Conservation (phyloP, 2,888 invertebrate genomes). For the Dynastes grantii region DNA sequence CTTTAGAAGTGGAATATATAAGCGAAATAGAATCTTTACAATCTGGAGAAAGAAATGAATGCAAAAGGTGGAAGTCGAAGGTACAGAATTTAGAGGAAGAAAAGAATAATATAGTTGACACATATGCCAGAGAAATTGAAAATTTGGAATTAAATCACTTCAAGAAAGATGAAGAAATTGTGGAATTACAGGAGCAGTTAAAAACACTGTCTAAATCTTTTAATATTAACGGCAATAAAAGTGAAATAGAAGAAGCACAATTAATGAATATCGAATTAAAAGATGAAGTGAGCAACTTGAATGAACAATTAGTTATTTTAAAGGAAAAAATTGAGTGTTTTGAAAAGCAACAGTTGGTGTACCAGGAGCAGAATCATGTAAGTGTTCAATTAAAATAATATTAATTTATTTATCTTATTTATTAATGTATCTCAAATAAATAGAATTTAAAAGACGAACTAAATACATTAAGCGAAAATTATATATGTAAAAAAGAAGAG, state of each 20-base stretch:
- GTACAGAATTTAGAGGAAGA: conserved; percentile 51
- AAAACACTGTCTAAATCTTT: conserved; percentile 5
- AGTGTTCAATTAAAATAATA: neutral
- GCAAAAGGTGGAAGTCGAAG: conserved; percentile 46
- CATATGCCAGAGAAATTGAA: conserved; percentile 37
- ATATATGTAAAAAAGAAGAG: conserved; percentile 60
- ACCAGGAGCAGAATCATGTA: conserved; percentile 43
- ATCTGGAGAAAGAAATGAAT: conserved; percentile 27
- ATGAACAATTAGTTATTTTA: conserved; percentile 56
- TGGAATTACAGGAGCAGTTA: conserved; percentile 40
- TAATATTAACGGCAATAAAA: conserved; percentile 8
- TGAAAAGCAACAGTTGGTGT: conserved; percentile 20
- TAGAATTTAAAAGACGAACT: conserved; percentile 47
- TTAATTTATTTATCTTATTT: neutral
- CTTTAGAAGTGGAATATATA: conserved; percentile 59
- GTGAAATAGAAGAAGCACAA: conserved; percentile 4
- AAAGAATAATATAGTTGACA: conserved; percentile 39
- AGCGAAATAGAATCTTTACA: conserved; percentile 56
- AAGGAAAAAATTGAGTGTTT: conserved; percentile 53
- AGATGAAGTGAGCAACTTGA: conserved; percentile 41
- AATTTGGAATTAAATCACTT: conserved; percentile 32
- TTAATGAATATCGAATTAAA: conserved; percentile 33
- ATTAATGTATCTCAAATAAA: neutral
- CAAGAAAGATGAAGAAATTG: conserved; percentile 50
- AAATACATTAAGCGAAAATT: conserved; percentile 49